These are phyloP conservation scores for Cyprinodon diabolis DNA, from an alignment of 2,797 vertebrate species.

Conservation along the genomic window DNA sequence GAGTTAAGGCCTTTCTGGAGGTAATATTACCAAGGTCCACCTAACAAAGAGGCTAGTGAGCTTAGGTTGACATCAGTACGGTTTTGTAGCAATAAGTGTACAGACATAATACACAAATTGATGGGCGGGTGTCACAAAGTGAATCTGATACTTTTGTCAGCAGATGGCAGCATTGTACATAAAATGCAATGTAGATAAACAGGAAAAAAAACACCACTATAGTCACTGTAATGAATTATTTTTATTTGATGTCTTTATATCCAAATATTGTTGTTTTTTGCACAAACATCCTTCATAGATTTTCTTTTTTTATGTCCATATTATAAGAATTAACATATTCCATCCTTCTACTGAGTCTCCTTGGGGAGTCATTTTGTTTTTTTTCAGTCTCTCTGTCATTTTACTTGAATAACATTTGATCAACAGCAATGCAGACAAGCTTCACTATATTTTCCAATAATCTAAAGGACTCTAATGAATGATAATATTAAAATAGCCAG, in stretches of 20 bases:
- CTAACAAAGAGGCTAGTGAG: background rate
- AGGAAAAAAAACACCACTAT: slow-evolving; percentile 39
- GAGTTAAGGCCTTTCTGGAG: background rate
- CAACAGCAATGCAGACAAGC: slow-evolving; percentile 29
- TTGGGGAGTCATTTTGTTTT: slow-evolving; percentile 31
- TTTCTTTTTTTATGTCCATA: slow-evolving; percentile 11
- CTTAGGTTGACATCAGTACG: background rate
- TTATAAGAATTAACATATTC: slow-evolving; percentile 51
- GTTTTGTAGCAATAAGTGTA: background rate
- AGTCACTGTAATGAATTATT: slow-evolving; percentile 60
- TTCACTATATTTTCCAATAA: slow-evolving; percentile 10
- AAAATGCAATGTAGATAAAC: slow-evolving; percentile 44
- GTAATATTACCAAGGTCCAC: background rate
- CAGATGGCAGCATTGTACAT: slow-evolving; percentile 79
- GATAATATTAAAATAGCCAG: background rate
- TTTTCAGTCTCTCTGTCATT: slow-evolving; percentile 41
- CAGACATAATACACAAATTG: background rate
- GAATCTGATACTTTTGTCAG: slow-evolving; percentile 28
- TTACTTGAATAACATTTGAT: slow-evolving; percentile 21
- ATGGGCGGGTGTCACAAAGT: background rate
- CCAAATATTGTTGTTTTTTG: slow-evolving; percentile 9
- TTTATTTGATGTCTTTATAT: slow-evolving; percentile 77
- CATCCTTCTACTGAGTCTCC: slow-evolving; percentile 42
- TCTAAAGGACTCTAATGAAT: slow-evolving; percentile 8
- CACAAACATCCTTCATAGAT: background rate